These are phyloP conservation scores for Amblyopsis hoosieri DNA, from an alignment of 2,797 vertebrate species.

Conservation along the genomic window DNA sequence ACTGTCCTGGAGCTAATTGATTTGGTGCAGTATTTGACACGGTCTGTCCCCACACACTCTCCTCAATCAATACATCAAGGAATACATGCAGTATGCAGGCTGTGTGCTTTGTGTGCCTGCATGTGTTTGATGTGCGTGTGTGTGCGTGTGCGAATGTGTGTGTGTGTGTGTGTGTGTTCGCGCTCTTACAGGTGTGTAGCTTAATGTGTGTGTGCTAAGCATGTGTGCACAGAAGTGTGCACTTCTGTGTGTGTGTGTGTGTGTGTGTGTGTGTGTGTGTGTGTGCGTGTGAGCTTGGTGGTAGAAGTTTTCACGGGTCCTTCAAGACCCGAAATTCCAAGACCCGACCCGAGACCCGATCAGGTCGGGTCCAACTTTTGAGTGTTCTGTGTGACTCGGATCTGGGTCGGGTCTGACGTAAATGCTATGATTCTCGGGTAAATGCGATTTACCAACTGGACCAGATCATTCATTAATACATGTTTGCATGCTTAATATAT, in stretches of 20 bases:
- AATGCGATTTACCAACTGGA: no score
- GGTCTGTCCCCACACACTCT: conserved; percentile 24
- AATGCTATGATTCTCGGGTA: no score
- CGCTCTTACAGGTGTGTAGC: background rate
- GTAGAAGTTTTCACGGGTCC: background rate
- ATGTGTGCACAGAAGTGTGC: background rate
- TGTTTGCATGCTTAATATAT: no score
- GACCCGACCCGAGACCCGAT: no score
- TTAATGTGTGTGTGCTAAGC: background rate
- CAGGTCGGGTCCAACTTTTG: no score
- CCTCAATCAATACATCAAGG: conserved; percentile 20
- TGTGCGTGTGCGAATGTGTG: background rate
- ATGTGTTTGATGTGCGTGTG: background rate
- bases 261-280: conserved; percentile 4
- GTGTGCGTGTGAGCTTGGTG: conserved; percentile 10
- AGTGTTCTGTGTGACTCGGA: no score
- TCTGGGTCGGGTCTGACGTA: no score
- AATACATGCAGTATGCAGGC: background rate
- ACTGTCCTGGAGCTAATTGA: conserved; percentile 51
- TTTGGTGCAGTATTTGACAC: conserved; percentile 33
- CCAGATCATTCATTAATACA: no score
- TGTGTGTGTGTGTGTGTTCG: conserved; percentile 22
- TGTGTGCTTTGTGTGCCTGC: no score
- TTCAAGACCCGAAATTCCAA: no score
- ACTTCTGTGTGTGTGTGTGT: background rate